Conservation (phyloP, 2,797 vertebrate species). For the Danio choprae region DNA sequence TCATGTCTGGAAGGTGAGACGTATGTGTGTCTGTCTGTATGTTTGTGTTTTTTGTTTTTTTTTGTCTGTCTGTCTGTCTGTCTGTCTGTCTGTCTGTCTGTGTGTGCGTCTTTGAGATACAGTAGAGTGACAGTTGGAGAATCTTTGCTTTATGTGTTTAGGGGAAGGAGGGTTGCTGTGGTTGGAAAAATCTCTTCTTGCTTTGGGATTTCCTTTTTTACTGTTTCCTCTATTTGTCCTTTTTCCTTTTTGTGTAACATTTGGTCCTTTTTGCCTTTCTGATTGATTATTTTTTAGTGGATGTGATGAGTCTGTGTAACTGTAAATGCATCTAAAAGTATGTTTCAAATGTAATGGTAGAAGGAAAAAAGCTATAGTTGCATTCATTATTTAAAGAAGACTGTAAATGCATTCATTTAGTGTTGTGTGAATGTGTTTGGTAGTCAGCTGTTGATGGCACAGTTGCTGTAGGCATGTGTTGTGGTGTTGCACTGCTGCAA, state of each 20-base stretch:
- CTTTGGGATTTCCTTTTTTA: conserved; percentile 1
- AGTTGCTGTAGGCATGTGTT: conserved; percentile 44
- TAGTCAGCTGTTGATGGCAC: conserved; percentile 45
- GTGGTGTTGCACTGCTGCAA: conserved; percentile 38
- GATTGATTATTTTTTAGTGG: neutral
- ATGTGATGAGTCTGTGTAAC: neutral
- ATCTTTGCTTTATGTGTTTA: conserved; percentile 12
- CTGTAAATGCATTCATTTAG: neutral
- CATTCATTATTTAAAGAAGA: neutral
- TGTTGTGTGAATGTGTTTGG: conserved; percentile 30
- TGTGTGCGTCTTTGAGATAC: conserved; percentile 29
- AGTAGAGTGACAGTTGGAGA: neutral
- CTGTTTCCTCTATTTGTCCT: conserved; percentile 17
- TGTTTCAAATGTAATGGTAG: neutral
- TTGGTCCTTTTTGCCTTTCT: neutral
- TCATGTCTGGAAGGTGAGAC: conserved; percentile 92
- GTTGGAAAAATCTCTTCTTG: conserved; percentile 10
- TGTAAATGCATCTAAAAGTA: neutral
- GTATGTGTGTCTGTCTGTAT: neutral
- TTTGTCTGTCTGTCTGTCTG: conserved; percentile 29
- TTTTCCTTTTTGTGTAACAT: conserved; percentile 2
- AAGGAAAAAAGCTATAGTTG: too few species aligned
- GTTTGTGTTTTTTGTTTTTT: conserved; percentile 10
- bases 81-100: conserved; percentile 25
- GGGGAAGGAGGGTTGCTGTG: neutral